Evolutionary conservation across 2,888 invertebrate genomes (phyloP), one percentile per base, ranked within the genome.

Genomic region (Papilio gigon): DNA sequence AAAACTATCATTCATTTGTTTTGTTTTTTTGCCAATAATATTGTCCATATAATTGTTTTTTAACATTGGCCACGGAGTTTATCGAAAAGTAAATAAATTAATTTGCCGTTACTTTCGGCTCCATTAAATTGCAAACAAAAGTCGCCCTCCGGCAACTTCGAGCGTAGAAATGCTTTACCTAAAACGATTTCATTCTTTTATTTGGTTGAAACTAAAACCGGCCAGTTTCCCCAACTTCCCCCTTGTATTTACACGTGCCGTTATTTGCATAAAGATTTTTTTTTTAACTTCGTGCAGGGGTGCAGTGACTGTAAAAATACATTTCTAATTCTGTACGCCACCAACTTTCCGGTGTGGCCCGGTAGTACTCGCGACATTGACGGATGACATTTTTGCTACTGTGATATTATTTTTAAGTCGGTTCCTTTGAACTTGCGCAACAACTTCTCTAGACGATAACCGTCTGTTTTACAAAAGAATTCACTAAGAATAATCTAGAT

Each of bases 241-340:
- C 88, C 83, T 81, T 83, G 86, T 88, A 84, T 89, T 87, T 88
- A 90, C 90, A 90, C 86, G 88, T 89, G 88, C 85, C 86, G 81
- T 88, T 91, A 91, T 91, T 91, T 91, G 92, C 91, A 90, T 91
- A 89, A 88, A 87, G 84, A 84, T 88, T 88, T 89, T 88, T n/a
- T 88, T 88, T 88, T 84, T 84, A 79, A 64, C 68, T 79, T 71
- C 62, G 65, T 76, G 76, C 80, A 81, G 84, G 85, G 88, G 87
- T 83, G 82, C 77, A 77, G 80, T 83, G 84, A 84, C 80, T 84
- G 84, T 89, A 89, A 89, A 91, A 91, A 91, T 91, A 90, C 85
- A 86, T 88, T 90, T 92, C 92, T 91, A 90, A 91, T 90, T 91
- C 86, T 82, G 89, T 90, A 80, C 83, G 77, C 76, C 78, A 81